Percentiles rank a stretch among this genome's conserved stretches.
Conservation (phyloP, 2,888 invertebrate genomes). For the Protonemura montana region DNA sequence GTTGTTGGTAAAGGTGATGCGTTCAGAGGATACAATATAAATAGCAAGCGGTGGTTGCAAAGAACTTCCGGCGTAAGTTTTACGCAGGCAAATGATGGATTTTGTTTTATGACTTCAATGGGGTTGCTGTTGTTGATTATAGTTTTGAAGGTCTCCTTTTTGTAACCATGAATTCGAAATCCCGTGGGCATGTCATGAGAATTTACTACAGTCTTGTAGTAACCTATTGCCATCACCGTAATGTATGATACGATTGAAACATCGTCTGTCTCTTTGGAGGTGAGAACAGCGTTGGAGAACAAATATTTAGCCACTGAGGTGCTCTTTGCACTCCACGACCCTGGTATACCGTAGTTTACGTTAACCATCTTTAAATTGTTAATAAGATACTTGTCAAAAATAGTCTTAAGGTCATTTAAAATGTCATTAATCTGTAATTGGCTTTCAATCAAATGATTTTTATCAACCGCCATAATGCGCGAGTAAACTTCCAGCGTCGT, state of each 20-base stretch:
- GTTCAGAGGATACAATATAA: neutral
- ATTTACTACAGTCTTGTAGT: neutral
- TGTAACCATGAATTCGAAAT: neutral
- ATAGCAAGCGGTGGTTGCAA: neutral
- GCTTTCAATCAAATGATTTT: too few relatives aligned
- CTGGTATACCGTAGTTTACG: neutral
- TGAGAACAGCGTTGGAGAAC: conserved; percentile 4
- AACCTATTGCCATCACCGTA: neutral
- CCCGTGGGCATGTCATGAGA: neutral
- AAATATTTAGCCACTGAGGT: neutral
- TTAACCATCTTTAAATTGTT: neutral
- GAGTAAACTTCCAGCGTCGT: neutral
- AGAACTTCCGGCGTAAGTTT: neutral
- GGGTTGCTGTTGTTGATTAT: neutral
- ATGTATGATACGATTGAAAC: neutral
- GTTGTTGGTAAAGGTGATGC: neutral
- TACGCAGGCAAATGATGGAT: neutral
- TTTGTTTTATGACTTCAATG: too few relatives aligned
- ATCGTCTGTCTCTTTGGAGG: neutral
- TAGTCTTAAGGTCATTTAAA: too few relatives aligned
- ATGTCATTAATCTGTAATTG: too few relatives aligned
- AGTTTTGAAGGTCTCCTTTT: neutral
- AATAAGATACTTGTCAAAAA: too few relatives aligned
- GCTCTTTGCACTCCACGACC: neutral
- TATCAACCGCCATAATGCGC: neutral